Conservation (phyloP, 2,797 vertebrate species). For the Spinus olivaceus region DNA sequence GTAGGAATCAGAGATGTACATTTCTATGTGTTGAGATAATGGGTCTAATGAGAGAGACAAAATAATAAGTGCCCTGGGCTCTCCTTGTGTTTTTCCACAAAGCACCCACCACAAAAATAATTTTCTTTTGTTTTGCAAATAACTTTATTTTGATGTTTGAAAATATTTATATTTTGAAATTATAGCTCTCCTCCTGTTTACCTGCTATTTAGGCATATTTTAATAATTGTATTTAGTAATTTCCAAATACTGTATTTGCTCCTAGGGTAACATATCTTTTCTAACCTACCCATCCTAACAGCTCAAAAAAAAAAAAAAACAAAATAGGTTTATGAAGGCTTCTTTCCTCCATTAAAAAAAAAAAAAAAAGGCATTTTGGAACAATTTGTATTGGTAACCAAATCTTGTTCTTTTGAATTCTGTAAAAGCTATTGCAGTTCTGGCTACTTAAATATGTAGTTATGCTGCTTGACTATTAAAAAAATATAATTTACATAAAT, state of each 20-base stretch:
- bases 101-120: neutral
- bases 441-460: neutral
- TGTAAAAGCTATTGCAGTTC: neutral
- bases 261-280: neutral
- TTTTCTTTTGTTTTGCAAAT: neutral
- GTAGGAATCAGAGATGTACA: neutral
- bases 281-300: accelerated
- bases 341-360: neutral
- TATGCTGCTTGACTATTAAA: neutral
- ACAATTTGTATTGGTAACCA: neutral
- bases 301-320: neutral
- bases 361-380: neutral
- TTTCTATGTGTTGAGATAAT: neutral
- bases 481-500: neutral
- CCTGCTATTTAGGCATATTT: neutral
- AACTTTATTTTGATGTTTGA: neutral
- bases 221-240: neutral
- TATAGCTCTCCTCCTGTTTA: neutral
- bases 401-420: neutral
- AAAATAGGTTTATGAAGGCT: neutral
- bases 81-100: neutral
- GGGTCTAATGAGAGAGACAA: neutral
- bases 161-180: neutral
- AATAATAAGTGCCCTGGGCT: neutral
- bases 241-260: neutral